A percentile compares a stretch with the other conserved stretches of the same genome.
phyloP scores from a whole-genome alignment of 2,113 vertebrate species.

The Monarcha castaneiventris region DNA sequence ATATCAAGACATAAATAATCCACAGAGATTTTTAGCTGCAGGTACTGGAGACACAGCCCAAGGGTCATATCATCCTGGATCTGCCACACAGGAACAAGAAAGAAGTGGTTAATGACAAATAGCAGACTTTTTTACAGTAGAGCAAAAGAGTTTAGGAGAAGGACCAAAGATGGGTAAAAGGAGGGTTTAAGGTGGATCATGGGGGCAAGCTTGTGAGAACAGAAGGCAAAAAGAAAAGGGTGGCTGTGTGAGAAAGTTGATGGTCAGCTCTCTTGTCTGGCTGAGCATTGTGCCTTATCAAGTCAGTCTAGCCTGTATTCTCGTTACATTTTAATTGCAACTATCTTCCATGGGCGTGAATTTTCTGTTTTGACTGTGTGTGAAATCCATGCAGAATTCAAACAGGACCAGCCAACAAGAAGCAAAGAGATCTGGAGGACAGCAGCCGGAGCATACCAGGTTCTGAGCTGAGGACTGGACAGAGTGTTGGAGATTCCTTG shows the following conservation, averaged over 20 bases:
- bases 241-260: neutral
- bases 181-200: neutral
- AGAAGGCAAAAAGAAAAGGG: neutral
- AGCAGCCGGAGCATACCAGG: neutral
- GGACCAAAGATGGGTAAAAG: neutral
- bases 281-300: neutral
- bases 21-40: neutral
- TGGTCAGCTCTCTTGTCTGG: neutral
- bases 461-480: neutral
- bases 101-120: neutral
- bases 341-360: neutral
- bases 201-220: neutral
- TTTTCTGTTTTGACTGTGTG: neutral
- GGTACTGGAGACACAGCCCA: neutral
- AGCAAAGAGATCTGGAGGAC: neutral
- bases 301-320: too few relatives aligned
- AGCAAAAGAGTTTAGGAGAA: neutral
- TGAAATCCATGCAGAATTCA: neutral
- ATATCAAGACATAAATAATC: neutral
- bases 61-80: rapidly evolving
- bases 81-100: neutral
- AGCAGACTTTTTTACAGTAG: neutral
- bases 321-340: neutral
- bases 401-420: neutral
- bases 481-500: neutral